Base-by-base conservation (phyloP, 2,888 invertebrate species). In the Xylophagus ater region DNA sequence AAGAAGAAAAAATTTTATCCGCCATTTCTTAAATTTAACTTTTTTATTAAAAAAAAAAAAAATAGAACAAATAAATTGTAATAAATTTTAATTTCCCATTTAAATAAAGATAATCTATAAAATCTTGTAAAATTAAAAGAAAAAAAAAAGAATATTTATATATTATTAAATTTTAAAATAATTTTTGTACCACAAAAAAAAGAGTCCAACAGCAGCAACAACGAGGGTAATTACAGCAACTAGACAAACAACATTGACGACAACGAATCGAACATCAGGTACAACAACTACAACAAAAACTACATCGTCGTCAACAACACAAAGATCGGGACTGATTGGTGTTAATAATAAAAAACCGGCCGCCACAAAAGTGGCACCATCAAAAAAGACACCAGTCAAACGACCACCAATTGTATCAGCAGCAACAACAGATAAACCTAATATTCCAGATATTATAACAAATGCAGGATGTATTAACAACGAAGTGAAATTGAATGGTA, bases 301-400 rank as follows among this genome's bases (percentile, higher is more conserved):
- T n/a, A n/a, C n/a, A n/a, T n/a, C n/a, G n/a, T n/a, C n/a, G n/a
- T n/a, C n/a, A n/a, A n/a, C n/a, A n/a, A n/a, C n/a, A n/a, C n/a
- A n/a, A n/a, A n/a, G n/a, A n/a, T n/a, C n/a, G n/a, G n/a, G n/a
- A n/a, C n/a, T n/a, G n/a, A n/a, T n/a, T n/a, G n/a, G n/a, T n/a
- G n/a, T n/a, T n/a, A n/a, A n/a, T n/a, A n/a, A n/a, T n/a, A n/a
- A n/a, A n/a, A n/a, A n/a, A n/a, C n/a, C n/a, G n/a, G n/a, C n/a
- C n/a, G n/a, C n/a, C n/a, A n/a, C n/a, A n/a, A n/a, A n/a, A n/a
- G n/a, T n/a, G n/a, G n/a, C n/a, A n/a, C n/a, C n/a, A 39, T 37
- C 46, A 37, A 44, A 44, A 31, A 34, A 20, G 35, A 42, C 47
- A 47, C 36, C 42, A 6, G 12, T 18, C 40, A 45, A 33, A 29